phyloP scores from a whole-genome alignment of 2,797 vertebrate species.

The Tokudaia muenninki region DNA sequence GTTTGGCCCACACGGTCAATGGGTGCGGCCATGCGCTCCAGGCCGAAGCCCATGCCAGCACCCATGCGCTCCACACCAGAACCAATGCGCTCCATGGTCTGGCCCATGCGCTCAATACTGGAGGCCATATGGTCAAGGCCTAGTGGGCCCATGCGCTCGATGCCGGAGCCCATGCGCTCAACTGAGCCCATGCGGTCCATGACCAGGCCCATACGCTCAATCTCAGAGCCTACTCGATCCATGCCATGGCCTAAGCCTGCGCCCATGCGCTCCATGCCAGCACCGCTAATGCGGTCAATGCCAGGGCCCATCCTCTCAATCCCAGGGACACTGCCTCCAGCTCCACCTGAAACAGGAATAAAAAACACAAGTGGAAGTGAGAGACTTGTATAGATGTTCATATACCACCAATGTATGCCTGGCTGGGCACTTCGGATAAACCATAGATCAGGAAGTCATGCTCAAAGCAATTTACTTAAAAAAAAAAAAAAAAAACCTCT shows the following conservation, averaged over 20 bases:
- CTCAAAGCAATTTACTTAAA: background rate
- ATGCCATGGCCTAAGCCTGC: constrained; percentile 89
- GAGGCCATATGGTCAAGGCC: constrained; percentile 95
- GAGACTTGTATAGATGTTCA: background rate
- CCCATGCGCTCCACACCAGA: constrained; percentile 94
- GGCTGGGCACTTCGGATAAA: background rate
- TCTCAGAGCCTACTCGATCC: constrained; percentile 92
- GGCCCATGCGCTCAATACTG: constrained; percentile 94
- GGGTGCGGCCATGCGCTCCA: constrained; percentile 92
- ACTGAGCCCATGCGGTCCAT: constrained; percentile 93
- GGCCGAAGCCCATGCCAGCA: constrained; percentile 93
- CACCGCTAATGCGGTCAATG: constrained; percentile 92
- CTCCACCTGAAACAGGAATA: constrained; percentile 82
- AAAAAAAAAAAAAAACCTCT: background rate
- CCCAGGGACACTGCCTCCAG: constrained; percentile 92
- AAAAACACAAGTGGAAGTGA: constrained; percentile 55
- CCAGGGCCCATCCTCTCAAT: constrained; percentile 92
- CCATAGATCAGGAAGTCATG: background rate
- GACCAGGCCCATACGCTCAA: constrained; percentile 95
- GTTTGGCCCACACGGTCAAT: constrained; percentile 92
- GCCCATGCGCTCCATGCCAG: constrained; percentile 91
- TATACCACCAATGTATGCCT: background rate
- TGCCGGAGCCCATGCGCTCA: constrained; percentile 92
- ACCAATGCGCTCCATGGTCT: constrained; percentile 93
- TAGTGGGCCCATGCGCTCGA: constrained; percentile 93